A percentile compares a stretch with the other conserved stretches of the same genome.
phyloP scores from a whole-genome alignment of 2,888 invertebrate species.

The Rhogogaster chlorosoma region DNA sequence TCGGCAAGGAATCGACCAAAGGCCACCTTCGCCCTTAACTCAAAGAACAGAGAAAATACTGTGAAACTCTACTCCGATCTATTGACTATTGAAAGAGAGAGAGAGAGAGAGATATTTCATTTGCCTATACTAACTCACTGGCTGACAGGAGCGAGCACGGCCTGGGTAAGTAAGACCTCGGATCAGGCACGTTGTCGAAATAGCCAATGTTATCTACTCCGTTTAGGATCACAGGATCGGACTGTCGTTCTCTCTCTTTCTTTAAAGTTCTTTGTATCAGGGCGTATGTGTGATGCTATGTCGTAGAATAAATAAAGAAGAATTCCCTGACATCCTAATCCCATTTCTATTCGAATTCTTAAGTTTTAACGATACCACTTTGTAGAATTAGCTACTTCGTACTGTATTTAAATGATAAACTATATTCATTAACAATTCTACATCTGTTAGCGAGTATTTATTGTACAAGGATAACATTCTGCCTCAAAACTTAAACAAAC shows the following conservation, averaged over 20 bases:
- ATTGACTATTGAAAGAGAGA: conserved; percentile 13
- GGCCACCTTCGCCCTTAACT: neutral
- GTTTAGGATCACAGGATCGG: neutral
- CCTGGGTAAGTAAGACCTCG: neutral
- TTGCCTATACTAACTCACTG: conserved; percentile 7
- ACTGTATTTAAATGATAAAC: neutral
- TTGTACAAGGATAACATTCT: neutral
- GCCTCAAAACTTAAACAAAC: neutral
- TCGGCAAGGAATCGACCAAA: neutral
- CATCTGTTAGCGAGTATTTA: neutral
- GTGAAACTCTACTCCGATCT: neutral
- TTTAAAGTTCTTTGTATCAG: neutral
- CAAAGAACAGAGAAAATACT: conserved; percentile 1
- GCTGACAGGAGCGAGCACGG: neutral
- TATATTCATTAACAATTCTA: neutral
- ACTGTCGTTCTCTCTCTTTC: neutral
- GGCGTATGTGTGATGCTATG: neutral
- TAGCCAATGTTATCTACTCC: neutral
- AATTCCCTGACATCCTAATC: neutral
- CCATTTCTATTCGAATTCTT: neutral
- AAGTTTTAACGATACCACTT: no score
- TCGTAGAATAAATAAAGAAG: neutral
- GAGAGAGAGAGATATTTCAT: neutral
- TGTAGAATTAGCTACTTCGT: neutral
- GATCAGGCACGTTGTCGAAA: neutral